These are phyloP conservation scores for Anseranas semipalmata DNA, from an alignment of 2,113 vertebrate species.

Conservation along the genomic window DNA sequence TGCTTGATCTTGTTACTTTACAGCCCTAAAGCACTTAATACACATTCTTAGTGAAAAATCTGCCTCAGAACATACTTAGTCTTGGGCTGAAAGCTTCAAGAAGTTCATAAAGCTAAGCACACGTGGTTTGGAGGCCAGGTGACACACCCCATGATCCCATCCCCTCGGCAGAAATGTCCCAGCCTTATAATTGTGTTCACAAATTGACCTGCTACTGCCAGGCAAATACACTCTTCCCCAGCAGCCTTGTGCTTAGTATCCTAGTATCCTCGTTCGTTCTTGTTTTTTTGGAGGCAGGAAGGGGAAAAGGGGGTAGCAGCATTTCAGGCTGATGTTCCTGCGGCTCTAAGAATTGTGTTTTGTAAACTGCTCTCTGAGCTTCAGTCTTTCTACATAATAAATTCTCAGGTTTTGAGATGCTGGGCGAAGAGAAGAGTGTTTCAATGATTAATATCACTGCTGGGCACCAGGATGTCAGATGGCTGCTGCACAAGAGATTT, in stretches of 20 bases:
- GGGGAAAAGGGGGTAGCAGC: not conserved
- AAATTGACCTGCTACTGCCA: not conserved
- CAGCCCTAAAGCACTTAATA: not conserved
- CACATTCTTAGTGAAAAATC: not conserved
- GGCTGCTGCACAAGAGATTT: not conserved
- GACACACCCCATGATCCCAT: not conserved
- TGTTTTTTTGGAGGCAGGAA: not conserved
- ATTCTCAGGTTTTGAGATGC: not conserved
- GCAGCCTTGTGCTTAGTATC: not conserved
- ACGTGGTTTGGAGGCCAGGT: not conserved
- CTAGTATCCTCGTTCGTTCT: not conserved
- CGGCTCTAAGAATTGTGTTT: not conserved
- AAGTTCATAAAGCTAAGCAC: fast-evolving
- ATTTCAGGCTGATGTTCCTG: not conserved
- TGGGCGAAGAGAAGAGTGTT: not conserved
- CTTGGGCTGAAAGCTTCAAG: not conserved
- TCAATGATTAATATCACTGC: constrained; percentile 41
- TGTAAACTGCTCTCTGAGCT: not conserved
- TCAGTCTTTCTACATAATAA: not conserved
- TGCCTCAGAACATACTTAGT: not conserved
- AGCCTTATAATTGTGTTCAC: not conserved
- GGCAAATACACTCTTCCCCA: not conserved
- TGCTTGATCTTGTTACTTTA: not conserved
- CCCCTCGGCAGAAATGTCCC: not conserved
- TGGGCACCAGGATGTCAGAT: not conserved